Base-by-base conservation (phyloP, 2,797 vertebrate genomes). In the Acipenser transmontanus region DNA sequence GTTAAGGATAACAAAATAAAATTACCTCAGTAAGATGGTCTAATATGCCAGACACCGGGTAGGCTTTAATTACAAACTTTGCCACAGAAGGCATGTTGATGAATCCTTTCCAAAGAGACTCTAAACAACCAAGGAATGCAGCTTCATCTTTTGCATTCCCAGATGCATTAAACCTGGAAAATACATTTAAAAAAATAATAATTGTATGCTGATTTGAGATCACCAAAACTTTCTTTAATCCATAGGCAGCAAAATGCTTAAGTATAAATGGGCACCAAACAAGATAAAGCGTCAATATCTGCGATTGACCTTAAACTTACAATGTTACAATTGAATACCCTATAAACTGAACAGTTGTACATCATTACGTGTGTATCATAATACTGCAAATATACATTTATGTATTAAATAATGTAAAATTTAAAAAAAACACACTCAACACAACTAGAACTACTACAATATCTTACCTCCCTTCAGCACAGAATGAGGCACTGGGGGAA, bases 11-110 rank as follows among this genome's bases (percentile, higher is more conserved):
- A 34, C 34, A 34, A 17, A 17, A 34, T 34, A 10, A 1, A 50
- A 77, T 68, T 89, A 97, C 97, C 92, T 98, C 94, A 1, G 91
- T 94, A 74, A 98, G 82, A 74, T 92, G 91, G 61, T 99, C 97
- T 74, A 97, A 81, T 60, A 89, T 89, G 68, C 97, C 97, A 62
- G 97, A 99, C 8, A 99, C 94, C 0, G 95, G 94, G 50, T 96
- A 99, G 62, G 93, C 93, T 85, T 94, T 99, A 50, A 95, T 98
- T 67, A 96, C 88, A 73, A 98, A 92, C 80, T 95, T 98, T 10
- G 97, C 97, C 70, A 99, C 97, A 48, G 92, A 88, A n/a, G 93
- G 92, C 96, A 99, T 99, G 70, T 97, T 94, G 78, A 99, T 93
- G 81, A 94, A 93, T 66, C 97, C 97, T 72, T 93, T 92, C 97